Percentiles rank a stretch among this genome's conserved stretches.
These are phyloP conservation scores for Cosmopolites sordidus DNA, from an alignment of 2,888 invertebrate species.

Conservation along the genomic window DNA sequence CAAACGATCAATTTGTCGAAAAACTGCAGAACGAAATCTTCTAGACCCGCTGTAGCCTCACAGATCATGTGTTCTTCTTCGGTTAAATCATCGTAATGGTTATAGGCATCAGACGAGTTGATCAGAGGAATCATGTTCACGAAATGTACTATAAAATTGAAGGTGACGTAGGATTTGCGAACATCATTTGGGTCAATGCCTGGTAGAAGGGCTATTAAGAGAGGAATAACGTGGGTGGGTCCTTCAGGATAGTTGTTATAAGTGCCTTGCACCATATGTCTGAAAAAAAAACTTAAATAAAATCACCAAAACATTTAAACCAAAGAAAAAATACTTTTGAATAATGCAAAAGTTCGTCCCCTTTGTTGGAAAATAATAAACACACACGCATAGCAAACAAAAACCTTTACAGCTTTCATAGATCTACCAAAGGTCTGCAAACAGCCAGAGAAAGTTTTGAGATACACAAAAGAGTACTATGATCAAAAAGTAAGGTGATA, in stretches of 20 bases:
- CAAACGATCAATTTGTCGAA: conserved; percentile 71
- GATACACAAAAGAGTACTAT: too few relatives aligned
- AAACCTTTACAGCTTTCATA: too few relatives aligned
- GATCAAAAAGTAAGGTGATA: too few relatives aligned
- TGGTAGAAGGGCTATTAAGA: conserved; percentile 75
- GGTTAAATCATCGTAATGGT: conserved; percentile 61
- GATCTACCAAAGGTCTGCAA: too few relatives aligned
- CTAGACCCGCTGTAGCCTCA: conserved; percentile 78
- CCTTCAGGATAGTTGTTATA: conserved; percentile 66
- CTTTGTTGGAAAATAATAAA: too few relatives aligned
- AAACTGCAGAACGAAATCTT: conserved; percentile 84
- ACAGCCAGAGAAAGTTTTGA: too few relatives aligned
- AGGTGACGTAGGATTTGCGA: conserved; percentile 67
- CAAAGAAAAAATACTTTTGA: too few relatives aligned
- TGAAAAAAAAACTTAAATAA: too few relatives aligned
- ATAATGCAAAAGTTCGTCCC: too few relatives aligned
- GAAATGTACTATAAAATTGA: conserved; percentile 74
- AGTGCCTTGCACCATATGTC: conserved; percentile 50
- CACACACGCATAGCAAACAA: too few relatives aligned
- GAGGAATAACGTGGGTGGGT: conserved; percentile 73
- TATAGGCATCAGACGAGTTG: conserved; percentile 73
- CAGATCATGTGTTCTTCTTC: conserved; percentile 74
- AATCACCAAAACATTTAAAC: too few relatives aligned
- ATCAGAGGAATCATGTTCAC: conserved; percentile 76
- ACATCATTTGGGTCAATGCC: conserved; percentile 89